Evolutionary conservation across 2,113 vertebrate species (phyloP), one percentile per base, ranked within the genome.

Genomic region (Neodon shergylaensis): DNA sequence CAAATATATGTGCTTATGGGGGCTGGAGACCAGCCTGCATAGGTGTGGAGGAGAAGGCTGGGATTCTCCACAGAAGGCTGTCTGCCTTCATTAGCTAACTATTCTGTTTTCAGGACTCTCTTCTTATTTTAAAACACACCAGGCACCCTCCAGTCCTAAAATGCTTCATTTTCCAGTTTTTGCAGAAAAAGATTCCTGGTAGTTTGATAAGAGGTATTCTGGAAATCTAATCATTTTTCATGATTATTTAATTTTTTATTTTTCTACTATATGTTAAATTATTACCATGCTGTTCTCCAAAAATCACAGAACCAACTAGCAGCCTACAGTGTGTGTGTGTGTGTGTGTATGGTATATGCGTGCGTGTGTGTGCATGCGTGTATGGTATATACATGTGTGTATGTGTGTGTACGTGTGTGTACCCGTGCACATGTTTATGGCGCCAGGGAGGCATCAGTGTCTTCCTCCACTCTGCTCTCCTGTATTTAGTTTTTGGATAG

Each of bases 171-270:
- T 92, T 66, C 39, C 2, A 85, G 21, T 70, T 39, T 52, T 93
- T 78, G 17, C 28, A 74, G 81, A 87, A 54, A 72, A 16, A 39
- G 14, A n/a, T 36, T 81, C 54, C 54, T 42, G 54, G n/a, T 79
- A n/a, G 36, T 36, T 44, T 91, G 44, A 21, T 5, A 92, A 81
- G 63, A 68, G 31, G 31, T 88, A 42, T 52, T 13, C 65, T 84
- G 21, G 79, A 21, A 33, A n/a, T 52, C 22, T 70, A 61, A 72
- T 77, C 24, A 42, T 66, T 94, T 76, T 72, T 11, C 49, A 39
- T 63, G n/a, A 14, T 92, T 90, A 86, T 63, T 86, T 42, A 54
- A 95, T 63, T 87, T 95, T 95, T 83, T 79, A 74, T 93, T 70
- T 89, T 73, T 68, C 31, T 54, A 86, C 7, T 4, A 14, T 47